These are phyloP conservation scores for Cyrtorhinus lividipennis DNA, from an alignment of 1,140 invertebrate genomes.

Conservation along the genomic window DNA sequence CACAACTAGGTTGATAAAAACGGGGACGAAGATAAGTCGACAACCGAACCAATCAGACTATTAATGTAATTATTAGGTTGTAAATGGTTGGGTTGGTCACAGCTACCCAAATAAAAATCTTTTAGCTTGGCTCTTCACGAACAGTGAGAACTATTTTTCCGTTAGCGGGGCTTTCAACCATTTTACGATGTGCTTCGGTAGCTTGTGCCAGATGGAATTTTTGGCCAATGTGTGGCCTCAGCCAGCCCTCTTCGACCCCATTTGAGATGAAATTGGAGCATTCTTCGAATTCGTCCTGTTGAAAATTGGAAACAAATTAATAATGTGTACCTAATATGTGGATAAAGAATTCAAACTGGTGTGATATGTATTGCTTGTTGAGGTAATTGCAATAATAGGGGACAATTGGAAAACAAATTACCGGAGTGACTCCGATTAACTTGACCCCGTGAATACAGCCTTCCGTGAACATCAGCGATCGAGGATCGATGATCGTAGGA, in stretches of 20 bases:
- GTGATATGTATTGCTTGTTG: too few species aligned
- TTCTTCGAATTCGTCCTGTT: conserved; percentile 34
- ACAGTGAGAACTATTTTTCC: conserved; percentile 29
- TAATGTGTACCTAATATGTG: too few species aligned
- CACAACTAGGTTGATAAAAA: too few species aligned
- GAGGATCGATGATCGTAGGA: conserved; percentile 34
- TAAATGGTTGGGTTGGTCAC: too few species aligned
- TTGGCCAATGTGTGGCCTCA: conserved; percentile 35
- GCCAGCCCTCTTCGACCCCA: conserved; percentile 33
- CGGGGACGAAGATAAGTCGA: too few species aligned
- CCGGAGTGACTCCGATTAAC: conserved; percentile 29
- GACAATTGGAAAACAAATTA: too few species aligned
- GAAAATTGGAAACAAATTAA: conserved; percentile 13
- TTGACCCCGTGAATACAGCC: conserved; percentile 33
- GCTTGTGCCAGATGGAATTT: conserved; percentile 33
- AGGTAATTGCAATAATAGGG: too few species aligned
- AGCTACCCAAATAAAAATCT: too few species aligned
- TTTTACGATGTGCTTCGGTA: conserved; percentile 29
- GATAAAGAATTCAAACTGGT: too few species aligned
- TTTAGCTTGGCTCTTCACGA: neutral
- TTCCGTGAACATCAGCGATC: conserved; percentile 38
- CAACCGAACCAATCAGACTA: too few species aligned
- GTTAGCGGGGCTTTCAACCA: conserved; percentile 27
- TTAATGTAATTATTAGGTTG: too few species aligned
- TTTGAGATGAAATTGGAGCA: conserved; percentile 29